Conservation (phyloP, 2,888 invertebrate genomes). For the Pseudococcus jackbeardsleyi region DNA sequence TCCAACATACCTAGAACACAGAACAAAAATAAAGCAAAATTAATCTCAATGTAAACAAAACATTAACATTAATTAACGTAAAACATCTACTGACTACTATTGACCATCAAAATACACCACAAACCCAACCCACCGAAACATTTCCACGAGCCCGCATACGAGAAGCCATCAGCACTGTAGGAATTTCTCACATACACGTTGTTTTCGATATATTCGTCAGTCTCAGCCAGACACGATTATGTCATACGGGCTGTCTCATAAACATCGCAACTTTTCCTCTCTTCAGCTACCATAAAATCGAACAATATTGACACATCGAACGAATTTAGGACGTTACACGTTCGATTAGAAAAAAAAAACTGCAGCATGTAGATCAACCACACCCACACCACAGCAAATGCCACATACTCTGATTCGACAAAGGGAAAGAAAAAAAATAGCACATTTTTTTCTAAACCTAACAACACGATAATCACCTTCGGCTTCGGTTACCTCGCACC, state of each 20-base stretch:
- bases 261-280: neutral
- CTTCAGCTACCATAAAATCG: neutral
- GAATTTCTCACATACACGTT: too few species aligned
- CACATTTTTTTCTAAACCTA: neutral
- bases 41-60: neutral
- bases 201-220: neutral
- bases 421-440: neutral
- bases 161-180: neutral
- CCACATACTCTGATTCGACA: neutral
- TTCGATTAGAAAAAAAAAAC: neutral
- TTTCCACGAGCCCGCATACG: neutral
- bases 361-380: neutral
- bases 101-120: too few species aligned
- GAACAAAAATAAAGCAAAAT: neutral
- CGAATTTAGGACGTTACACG: conserved; percentile 21
- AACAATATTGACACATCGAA: neutral
- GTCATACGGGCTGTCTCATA: neutral
- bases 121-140: neutral
- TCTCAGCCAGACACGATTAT: neutral
- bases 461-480: conserved; percentile 32
- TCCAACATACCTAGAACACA: conserved; percentile 24
- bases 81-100: neutral
- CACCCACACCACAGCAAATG: neutral
- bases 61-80: neutral
- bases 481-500: neutral